These are phyloP conservation scores for Incurvaria masculella DNA, from an alignment of 2,888 invertebrate genomes.

Conservation along the genomic window DNA sequence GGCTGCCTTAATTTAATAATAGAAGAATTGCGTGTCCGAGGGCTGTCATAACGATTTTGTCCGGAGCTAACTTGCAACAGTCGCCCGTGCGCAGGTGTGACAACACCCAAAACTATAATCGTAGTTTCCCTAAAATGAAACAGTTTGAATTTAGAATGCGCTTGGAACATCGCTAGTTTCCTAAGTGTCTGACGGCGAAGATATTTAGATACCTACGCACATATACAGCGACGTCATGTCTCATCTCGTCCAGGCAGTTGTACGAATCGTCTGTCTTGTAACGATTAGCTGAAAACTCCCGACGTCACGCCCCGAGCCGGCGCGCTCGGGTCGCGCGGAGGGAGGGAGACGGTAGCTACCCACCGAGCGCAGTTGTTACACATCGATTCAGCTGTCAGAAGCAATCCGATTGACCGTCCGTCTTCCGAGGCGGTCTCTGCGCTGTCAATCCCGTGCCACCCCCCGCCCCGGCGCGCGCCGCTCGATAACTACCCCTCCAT, in stretches of 20 bases:
- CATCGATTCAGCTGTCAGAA: neutral
- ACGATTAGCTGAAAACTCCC: neutral
- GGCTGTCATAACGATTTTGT: no score
- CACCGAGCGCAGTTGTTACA: neutral
- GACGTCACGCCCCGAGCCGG: neutral
- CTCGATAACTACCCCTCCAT: slow-evolving; percentile 26
- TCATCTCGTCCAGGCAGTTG: neutral
- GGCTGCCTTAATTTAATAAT: no score
- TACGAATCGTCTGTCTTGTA: neutral
- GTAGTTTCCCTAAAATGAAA: no score
- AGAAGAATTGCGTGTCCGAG: no score
- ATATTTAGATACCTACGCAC: no score
- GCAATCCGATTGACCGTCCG: neutral
- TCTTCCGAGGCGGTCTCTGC: neutral
- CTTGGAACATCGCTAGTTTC: no score
- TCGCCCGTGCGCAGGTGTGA: no score
- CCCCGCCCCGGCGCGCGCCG: slow-evolving; percentile 4
- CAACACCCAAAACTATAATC: no score
- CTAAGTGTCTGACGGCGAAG: no score
- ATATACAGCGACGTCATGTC: no score
- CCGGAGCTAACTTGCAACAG: no score
- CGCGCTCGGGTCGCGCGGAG: neutral
- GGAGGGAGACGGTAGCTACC: neutral
- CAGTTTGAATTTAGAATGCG: no score
- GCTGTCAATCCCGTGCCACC: neutral